Base-by-base conservation (phyloP, 1,140 invertebrate species). In the Gryllus bimaculatus region DNA sequence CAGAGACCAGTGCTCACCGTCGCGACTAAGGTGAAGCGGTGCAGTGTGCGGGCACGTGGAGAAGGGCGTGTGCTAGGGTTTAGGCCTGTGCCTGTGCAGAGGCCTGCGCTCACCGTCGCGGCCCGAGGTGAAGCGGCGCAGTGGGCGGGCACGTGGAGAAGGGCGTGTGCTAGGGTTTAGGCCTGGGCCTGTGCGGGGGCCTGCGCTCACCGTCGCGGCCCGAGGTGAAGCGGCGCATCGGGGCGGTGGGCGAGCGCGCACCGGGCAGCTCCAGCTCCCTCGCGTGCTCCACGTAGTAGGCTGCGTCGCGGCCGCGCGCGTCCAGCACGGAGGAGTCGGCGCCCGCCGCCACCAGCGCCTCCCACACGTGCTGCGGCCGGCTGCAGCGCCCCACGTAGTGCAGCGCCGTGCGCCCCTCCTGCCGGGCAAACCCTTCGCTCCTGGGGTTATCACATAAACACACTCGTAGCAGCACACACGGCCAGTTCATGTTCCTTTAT, bases 321-420 rank as follows among this genome's bases (percentile, higher is more conserved):
- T 95, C 94, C 78, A 90, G 86, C 77, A 89, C 84, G 77, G 89
- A 88, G 13, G 90, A 85, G 85, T 92, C 90, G 80, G 92, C 92
- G 47, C 93, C 93, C 54, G 89, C 90, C 74, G 88, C 86, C 80
- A 91, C 87, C 74, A 95, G 85, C 76, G 91, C 82, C 81, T 90
- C 89, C 86, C 93, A 93, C 78, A 91, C 88, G 0, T 85, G 84
- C 49, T 89, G 88, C 20, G 90, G 88, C 81, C 93, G 89, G 77
- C 88, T 89, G 80, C 91, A 91, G 75, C 89, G 90, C 1, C 91
- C 89, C 39, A 92, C 93, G 85, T 95, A 96, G 86, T 96, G 95
- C 75, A 96, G 88, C 7, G 94, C 89, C 13, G 92, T 95, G 81
- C 94, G 88, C 13, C 93, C 93, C 82, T 93, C 91, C 90, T 93